Percentiles rank a stretch among this genome's conserved stretches.
Conservation (phyloP, 2,888 invertebrate species). For the Phortica magna region DNA sequence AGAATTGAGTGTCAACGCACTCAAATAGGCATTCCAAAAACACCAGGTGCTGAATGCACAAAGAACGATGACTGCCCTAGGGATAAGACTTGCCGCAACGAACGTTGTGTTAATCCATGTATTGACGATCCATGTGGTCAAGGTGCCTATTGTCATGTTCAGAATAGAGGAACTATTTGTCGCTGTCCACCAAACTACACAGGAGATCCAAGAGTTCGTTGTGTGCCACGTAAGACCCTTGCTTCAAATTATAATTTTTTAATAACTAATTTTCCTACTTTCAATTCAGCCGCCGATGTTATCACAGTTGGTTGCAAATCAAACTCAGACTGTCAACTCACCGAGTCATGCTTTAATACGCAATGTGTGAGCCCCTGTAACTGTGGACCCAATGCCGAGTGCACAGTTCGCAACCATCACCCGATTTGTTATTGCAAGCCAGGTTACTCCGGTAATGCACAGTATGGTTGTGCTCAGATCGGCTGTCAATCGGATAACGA, state of each 20-base stretch:
- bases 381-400: slow-evolving; percentile 90
- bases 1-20: slow-evolving; percentile 84
- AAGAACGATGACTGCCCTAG: slow-evolving; percentile 87
- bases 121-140: slow-evolving; percentile 85
- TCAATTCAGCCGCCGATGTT: slow-evolving; percentile 79
- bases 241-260: background rate
- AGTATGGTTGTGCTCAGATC: slow-evolving; percentile 87
- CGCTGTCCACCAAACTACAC: slow-evolving; percentile 88
- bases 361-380: slow-evolving; percentile 90
- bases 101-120: slow-evolving; percentile 89
- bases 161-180: slow-evolving; percentile 87
- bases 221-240: slow-evolving; percentile 86
- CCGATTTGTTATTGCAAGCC: slow-evolving; percentile 90
- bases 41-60: slow-evolving; percentile 84
- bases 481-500: slow-evolving; percentile 91
- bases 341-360: slow-evolving; percentile 90
- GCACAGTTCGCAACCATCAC: slow-evolving; percentile 89
- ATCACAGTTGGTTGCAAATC: slow-evolving; percentile 86
- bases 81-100: slow-evolving; percentile 87
- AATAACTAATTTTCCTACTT: background rate
- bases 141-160: slow-evolving; percentile 90
- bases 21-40: slow-evolving; percentile 55
- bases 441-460: slow-evolving; percentile 92
- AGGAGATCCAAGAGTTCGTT: slow-evolving; percentile 85
- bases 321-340: slow-evolving; percentile 88